A percentile compares a stretch with the other conserved stretches of the same genome.
phyloP scores from a whole-genome alignment of 1,140 invertebrate species.

The Cherax quadricarinatus region DNA sequence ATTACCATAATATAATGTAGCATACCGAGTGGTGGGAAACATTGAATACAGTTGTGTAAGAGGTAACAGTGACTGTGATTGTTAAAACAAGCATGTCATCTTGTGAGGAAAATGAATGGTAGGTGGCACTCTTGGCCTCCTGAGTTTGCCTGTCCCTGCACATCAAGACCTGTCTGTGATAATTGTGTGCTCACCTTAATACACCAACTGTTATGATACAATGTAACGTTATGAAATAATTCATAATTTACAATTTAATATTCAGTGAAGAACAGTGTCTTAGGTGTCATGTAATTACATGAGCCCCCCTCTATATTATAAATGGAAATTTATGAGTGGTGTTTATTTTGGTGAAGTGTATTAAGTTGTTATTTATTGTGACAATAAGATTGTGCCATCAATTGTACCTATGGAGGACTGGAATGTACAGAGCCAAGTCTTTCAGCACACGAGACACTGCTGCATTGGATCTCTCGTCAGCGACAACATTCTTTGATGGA shows the following conservation, averaged over 20 bases:
- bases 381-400: conserved; percentile 15
- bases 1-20: neutral
- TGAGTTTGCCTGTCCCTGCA: conserved; percentile 20
- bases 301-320: neutral
- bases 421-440: neutral
- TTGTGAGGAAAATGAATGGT: neutral
- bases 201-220: conserved; percentile 14
- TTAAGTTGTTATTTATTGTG: neutral
- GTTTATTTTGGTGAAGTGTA: conserved; percentile 7
- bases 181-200: conserved; percentile 38
- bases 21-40: neutral
- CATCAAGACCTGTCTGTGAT: conserved; percentile 43
- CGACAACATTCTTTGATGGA: neutral
- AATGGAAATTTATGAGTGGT: neutral
- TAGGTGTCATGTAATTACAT: conserved; percentile 11
- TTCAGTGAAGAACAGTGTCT: conserved; percentile 16
- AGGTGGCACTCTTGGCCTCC: neutral
- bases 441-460: neutral
- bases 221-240: conserved; percentile 19
- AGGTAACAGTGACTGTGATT: neutral
- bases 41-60: neutral
- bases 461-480: neutral
- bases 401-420: neutral
- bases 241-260: conserved; percentile 12
- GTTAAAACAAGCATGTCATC: neutral